Evolutionary conservation across 2,113 vertebrate genomes (phyloP), one percentile per base, ranked within the genome.

Genomic region (Embiotoca jacksoni): DNA sequence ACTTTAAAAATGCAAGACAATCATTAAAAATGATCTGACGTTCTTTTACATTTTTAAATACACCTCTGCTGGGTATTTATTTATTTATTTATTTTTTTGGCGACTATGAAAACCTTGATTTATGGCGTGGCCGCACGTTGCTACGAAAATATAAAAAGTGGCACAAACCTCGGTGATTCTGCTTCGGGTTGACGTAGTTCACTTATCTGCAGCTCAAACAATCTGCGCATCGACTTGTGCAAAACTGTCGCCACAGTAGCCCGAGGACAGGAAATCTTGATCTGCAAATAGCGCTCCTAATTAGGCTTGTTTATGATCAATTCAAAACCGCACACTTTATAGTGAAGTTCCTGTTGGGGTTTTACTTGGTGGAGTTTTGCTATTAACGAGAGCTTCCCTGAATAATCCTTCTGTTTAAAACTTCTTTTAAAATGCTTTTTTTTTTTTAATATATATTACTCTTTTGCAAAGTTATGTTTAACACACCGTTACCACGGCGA

Each of bases 241-340:
- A 72, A 56, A 23, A 72, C 61, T 70, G 67, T 63, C 33, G 36
- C 37, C 57, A n/a, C 23, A 3, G 44, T 69, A 36, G 80, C 88
- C 77, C 73, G 49, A 1, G 80, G 83, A 69, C 63, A 88, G 71
- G 74, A 85, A 83, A 81, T 81, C 66, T 56, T 50, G 39, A 89
- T 79, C 75, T 62, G 50, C 72, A 81, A 69, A 76, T 70, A 63
- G 58, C 73, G 5, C 69, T 73, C 36, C 75, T 73, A 76, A 85
- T 87, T 83, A 79, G 41, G 47, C 60, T 16, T 49, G 56, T 77
- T 81, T 58, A 81, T 44, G 14, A 85, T 83, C 77, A 47, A 75
- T 74, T 68, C 56, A 37, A 55, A 23, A 76, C 73, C 63, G 1
- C 67, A 57, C 63, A 56, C 70, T 70, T 37, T 31, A 23, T 44